Conservation (phyloP, 2,888 invertebrate genomes). For the Unio delphinus region DNA sequence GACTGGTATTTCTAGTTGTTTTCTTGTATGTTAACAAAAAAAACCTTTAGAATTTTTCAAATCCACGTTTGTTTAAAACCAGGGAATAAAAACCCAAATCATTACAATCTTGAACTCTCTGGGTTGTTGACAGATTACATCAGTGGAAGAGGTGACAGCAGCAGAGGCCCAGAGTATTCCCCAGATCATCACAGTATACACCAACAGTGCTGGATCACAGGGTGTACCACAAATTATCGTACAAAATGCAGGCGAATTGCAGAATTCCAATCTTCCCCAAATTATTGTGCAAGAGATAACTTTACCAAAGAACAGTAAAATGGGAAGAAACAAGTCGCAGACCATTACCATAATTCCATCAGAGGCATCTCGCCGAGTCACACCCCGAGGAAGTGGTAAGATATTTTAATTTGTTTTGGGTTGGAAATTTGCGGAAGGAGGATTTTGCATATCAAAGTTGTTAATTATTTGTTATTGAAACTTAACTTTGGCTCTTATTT, state of each 20-base stretch:
- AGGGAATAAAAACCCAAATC: no score
- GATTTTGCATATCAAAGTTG: no score
- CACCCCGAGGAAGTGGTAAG: constrained; percentile 32
- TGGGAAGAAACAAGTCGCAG: constrained; percentile 19
- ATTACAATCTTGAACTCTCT: no score
- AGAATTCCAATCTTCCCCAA: constrained; percentile 15
- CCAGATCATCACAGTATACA: constrained; percentile 33
- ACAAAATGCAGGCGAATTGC: constrained; percentile 1
- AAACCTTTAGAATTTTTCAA: no score
- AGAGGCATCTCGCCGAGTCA: constrained; percentile 13
- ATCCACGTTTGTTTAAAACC: no score
- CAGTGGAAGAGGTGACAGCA: constrained; percentile 17
- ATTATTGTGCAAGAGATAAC: constrained; percentile 35
- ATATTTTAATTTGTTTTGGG: background rate
- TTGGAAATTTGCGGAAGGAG: no score
- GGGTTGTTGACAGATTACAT: no score
- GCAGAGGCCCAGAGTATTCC: constrained; percentile 16
- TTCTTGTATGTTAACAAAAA: no score
- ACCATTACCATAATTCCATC: constrained; percentile 17
- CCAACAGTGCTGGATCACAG: constrained; percentile 15
- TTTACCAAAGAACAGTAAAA: constrained; percentile 26
- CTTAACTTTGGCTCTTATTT: no score
- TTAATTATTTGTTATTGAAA: no score
- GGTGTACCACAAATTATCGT: constrained; percentile 21
- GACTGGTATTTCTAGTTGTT: no score